These are phyloP conservation scores for Ochlodes sylvanus DNA, from an alignment of 2,888 invertebrate genomes.

Conservation along the genomic window DNA sequence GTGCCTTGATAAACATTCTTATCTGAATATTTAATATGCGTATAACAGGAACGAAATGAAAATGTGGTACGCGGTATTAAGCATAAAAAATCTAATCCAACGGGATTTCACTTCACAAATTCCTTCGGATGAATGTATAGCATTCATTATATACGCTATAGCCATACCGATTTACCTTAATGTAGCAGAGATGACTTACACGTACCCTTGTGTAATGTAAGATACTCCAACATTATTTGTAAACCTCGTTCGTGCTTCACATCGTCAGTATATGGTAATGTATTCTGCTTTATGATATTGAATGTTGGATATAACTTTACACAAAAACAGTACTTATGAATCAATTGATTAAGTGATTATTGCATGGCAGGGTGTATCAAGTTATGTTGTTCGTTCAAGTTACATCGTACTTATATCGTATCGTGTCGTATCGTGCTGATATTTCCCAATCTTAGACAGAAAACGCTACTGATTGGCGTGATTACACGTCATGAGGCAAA, in stretches of 20 bases:
- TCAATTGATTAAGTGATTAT: slow-evolving; percentile 21
- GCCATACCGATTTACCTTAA: slow-evolving; percentile 39
- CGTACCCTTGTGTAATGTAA: slow-evolving; percentile 36
- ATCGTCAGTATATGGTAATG: slow-evolving; percentile 29
- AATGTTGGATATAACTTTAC: not conserved
- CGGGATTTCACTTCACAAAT: slow-evolving; percentile 30
- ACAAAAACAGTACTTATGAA: not conserved
- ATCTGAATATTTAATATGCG: slow-evolving; percentile 11
- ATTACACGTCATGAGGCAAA: too few relatives aligned
- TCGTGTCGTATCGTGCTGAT: too few relatives aligned
- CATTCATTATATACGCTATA: slow-evolving; percentile 12
- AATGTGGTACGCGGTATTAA: slow-evolving; percentile 17
- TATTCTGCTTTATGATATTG: slow-evolving; percentile 23
- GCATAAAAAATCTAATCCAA: slow-evolving; percentile 33
- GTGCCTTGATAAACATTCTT: slow-evolving; percentile 1
- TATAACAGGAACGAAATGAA: slow-evolving; percentile 16
- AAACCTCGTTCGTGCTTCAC: slow-evolving; percentile 21
- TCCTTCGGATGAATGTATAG: slow-evolving; percentile 19
- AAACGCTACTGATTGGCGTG: too few relatives aligned
- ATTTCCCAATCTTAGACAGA: too few relatives aligned
- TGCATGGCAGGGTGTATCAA: too few relatives aligned
- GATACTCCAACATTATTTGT: slow-evolving; percentile 17
- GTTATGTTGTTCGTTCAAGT: too few relatives aligned
- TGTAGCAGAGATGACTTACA: slow-evolving; percentile 45
- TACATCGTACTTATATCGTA: too few relatives aligned